Conservation (phyloP, 64 coral and sea anemone genomes). For the Anthopleura sola region DNA sequence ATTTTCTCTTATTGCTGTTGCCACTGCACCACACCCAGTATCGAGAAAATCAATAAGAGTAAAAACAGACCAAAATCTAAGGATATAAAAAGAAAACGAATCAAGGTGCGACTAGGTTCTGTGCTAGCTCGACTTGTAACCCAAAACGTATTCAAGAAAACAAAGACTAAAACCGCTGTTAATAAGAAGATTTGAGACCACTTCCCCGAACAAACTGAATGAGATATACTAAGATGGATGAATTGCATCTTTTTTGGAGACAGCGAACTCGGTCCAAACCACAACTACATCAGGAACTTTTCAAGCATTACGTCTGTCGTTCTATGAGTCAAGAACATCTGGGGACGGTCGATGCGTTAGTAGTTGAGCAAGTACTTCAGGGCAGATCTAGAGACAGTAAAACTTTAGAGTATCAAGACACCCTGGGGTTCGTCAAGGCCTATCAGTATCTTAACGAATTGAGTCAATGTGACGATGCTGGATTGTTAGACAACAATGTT, state of each 20-base stretch:
- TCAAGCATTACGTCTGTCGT: too few relatives aligned
- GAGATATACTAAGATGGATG: background rate
- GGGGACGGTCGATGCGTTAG: too few relatives aligned
- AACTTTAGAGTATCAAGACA: constrained; percentile 1
- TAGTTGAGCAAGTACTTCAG: too few relatives aligned
- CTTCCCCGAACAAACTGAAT: background rate
- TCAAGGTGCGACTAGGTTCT: too few relatives aligned
- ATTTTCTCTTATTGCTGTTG: too few relatives aligned
- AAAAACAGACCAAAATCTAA: too few relatives aligned
- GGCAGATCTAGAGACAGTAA: too few relatives aligned
- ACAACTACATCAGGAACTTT: too few relatives aligned
- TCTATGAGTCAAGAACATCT: too few relatives aligned
- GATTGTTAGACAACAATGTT: background rate
- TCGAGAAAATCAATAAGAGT: too few relatives aligned
- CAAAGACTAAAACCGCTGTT: background rate
- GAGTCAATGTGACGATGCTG: background rate
- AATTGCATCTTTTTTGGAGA: background rate
- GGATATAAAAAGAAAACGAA: too few relatives aligned
- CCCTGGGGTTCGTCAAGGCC: background rate
- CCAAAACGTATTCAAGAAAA: background rate
- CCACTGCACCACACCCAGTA: too few relatives aligned
- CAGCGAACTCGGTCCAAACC: background rate
- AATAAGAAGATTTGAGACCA: background rate
- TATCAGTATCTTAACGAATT: background rate
- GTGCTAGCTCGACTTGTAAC: background rate